Base-by-base conservation (phyloP, 2,888 invertebrate genomes). In the Aphrophora alni region DNA sequence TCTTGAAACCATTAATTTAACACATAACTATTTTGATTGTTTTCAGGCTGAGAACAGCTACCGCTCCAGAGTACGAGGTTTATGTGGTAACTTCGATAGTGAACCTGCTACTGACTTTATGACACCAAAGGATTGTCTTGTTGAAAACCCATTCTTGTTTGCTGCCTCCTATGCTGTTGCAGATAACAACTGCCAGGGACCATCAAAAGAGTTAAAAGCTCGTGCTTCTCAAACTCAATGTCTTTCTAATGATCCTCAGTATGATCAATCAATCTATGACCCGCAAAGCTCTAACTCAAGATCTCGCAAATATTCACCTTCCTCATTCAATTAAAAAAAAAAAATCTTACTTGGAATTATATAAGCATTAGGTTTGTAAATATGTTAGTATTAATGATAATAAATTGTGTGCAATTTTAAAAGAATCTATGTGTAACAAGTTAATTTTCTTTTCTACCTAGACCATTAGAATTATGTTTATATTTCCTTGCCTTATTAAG, bases 81-180 rank as follows among this genome's bases (percentile, higher is more conserved):
- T 94, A 68, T 94, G 94, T 85, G 94, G 94, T 14, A 90, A 90
- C 84, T 92, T 90, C 89, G 91, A 90, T 83, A 91, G 91, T 14
- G 91, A 93, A 69, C 84, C 88, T n/a, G 87, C 88, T 70, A 90
- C 91, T 81, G 94, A 94, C 84, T 92, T 91, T 86, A 87, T 88
- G 17, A 90, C 91, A 1, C 93, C 94, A 0, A 85, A 89, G 80
- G 91, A 91, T 80, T 89, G 90, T 85, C 85, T 92, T 38, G 87
- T 92, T 1, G 89, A 90, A 83, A 88, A 90, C 25, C 87, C 91
- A 0, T 88, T 90, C 59, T 87, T 90, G 80, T 94, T 92, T 86
- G 89, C 89, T 70, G 91, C 91, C 1, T 89, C 91, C 5, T 94
- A 90, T 87, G 90, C 92, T 28, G 86, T 93, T 87, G 82, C 81